Evolutionary conservation across 2,888 invertebrate species (phyloP), one percentile per base, ranked within the genome.

Genomic region (Perithous albicinctus): DNA sequence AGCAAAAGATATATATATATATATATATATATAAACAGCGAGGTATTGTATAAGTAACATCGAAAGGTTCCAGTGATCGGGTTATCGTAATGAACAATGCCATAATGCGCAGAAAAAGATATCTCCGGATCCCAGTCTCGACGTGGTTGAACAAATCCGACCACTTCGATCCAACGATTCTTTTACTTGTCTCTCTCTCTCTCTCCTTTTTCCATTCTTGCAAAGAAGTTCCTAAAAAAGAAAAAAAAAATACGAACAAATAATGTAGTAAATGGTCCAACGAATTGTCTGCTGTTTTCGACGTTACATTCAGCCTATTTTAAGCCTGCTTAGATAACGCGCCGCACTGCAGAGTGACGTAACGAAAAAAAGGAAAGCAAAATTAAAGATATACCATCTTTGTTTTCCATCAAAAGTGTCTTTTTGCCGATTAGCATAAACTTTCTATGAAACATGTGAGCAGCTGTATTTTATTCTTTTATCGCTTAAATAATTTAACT

Each of bases 21-120:
- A n/a, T n/a, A n/a, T 18, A 29, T 43, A 61, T 32, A 43, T 2
- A n/a, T n/a, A n/a, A n/a, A n/a, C n/a, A 46, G 2, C 46, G 48
- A 35, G 48, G 35, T 32, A 73, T 73, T 73, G 73, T 73, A 63
- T 74, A 66, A 75, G 43, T 51, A 51, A 35, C 32, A n/a, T 54
- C 41, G 48, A 51, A 38, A 18, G 59, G 67, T 63, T 51, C 41
- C 51, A 77, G 38, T 70, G 61, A 77, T 77, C 69, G 69, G 46
- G 20, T 43, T 43, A 43, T 70, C 69, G 48, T 54, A 63, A 77
- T 70, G 48, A 51, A 69, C 48, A 38, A 23, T 43, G 64, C 54
- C 26, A 66, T 75, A 20, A 64, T 66, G 1, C 10, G 8, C 29
- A 66, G 18, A 74, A 74, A 70, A 64, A 54, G 56, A 10, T 29